Percentiles rank a stretch among this genome's conserved stretches.
Evolutionary conservation across 2,113 vertebrate species (phyloP).

Genomic region (Aspiorhynchus laticeps): DNA sequence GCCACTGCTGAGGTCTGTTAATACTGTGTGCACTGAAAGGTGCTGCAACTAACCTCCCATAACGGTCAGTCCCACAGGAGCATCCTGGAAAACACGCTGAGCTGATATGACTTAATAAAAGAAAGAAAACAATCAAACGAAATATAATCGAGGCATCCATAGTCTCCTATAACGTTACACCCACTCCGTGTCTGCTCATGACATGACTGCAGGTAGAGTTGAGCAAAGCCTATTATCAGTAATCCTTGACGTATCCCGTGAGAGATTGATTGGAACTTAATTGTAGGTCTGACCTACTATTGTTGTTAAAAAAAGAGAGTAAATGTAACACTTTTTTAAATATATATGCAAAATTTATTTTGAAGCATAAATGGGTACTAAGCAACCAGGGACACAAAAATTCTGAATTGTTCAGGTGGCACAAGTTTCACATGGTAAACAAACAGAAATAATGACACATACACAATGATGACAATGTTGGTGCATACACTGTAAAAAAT

Average conservation of each 20-base stretch:
- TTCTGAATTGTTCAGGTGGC: constrained; percentile 37
- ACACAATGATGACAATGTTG: background rate
- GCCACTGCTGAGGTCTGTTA: constrained; percentile 27
- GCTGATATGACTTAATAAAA: constrained; percentile 49
- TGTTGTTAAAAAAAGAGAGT: background rate
- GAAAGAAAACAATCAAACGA: constrained; percentile 71
- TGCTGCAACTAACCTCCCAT: constrained; percentile 83
- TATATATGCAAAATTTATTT: constrained; percentile 64
- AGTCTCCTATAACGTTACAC: constrained; percentile 73
- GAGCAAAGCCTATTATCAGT: constrained; percentile 84
- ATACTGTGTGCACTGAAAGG: background rate
- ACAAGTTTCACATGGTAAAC: constrained; percentile 69
- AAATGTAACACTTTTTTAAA: background rate
- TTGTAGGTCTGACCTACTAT: constrained; percentile 11
- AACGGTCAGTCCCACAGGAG: constrained; percentile 81
- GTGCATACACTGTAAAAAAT: constrained; percentile 4
- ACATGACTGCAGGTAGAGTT: constrained; percentile 69
- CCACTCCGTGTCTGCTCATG: constrained; percentile 70
- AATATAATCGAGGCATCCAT: constrained; percentile 80
- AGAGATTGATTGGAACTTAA: background rate
- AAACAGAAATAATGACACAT: constrained; percentile 53
- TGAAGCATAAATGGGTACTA: constrained; percentile 38
- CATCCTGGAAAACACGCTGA: constrained; percentile 80
- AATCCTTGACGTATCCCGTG: constrained; percentile 75
- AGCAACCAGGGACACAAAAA: background rate